Percentiles rank a stretch among this genome's conserved stretches.
phyloP scores from a whole-genome alignment of 2,113 vertebrate species.

The Cervus canadensis region DNA sequence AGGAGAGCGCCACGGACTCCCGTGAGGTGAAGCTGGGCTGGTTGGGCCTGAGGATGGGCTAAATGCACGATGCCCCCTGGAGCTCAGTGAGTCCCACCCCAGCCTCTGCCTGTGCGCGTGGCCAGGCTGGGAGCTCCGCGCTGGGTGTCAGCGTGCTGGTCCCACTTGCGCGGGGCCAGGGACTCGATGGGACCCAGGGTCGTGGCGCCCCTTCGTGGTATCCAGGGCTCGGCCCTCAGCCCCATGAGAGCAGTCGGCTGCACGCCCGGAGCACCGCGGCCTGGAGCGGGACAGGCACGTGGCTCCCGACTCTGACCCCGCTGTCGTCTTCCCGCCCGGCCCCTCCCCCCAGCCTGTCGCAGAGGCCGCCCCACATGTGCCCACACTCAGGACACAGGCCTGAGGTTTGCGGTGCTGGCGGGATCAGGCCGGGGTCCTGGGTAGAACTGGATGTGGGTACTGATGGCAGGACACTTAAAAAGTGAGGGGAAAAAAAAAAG shows the following conservation, averaged over 20 bases:
- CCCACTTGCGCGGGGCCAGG: background rate
- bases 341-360: background rate
- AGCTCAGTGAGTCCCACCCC: background rate
- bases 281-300: background rate
- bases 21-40: background rate
- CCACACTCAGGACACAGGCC: no score
- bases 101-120: background rate
- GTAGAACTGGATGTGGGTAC: background rate
- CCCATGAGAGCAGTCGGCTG: background rate
- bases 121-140: background rate
- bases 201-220: fast-evolving
- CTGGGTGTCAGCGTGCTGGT: background rate
- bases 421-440: background rate
- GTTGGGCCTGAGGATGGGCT: background rate
- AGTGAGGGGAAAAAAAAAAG: background rate
- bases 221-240: background rate
- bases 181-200: background rate
- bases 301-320: background rate
- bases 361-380: background rate
- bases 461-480: background rate
- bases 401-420: background rate
- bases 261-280: background rate
- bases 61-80: background rate
- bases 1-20: background rate
- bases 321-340: background rate